Conservation (phyloP, 37 sponge, comb jelly and placozoan species). For the Oopsacas minuta region DNA sequence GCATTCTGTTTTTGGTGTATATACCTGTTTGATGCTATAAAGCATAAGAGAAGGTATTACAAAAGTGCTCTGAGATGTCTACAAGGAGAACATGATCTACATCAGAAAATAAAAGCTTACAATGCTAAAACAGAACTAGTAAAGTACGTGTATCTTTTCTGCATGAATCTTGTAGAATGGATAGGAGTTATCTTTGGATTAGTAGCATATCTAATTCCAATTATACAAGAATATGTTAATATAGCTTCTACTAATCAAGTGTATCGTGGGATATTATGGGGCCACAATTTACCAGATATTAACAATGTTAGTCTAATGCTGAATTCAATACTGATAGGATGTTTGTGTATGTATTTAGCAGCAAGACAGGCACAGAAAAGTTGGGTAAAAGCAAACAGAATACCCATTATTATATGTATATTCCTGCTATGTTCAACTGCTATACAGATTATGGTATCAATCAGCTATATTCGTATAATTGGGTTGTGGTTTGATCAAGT, state of each 20-base stretch:
- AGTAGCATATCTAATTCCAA: neutral
- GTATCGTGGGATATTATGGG: neutral
- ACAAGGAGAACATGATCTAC: neutral
- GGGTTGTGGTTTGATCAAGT: neutral
- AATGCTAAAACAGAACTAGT: neutral
- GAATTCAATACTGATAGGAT: neutral
- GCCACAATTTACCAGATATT: neutral
- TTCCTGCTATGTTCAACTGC: neutral
- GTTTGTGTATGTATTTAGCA: neutral
- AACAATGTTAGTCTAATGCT: neutral
- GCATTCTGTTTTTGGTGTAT: neutral
- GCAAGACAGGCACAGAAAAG: neutral
- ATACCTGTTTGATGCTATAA: neutral
- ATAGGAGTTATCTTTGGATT: neutral
- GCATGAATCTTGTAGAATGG: neutral
- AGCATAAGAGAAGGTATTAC: neutral
- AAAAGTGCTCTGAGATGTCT: neutral
- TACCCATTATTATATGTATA: neutral
- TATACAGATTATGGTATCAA: neutral
- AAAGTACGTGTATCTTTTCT: neutral
- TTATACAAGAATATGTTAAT: neutral
- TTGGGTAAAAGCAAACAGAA: neutral
- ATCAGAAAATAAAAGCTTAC: neutral
- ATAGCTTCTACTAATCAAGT: neutral
- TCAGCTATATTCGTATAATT: neutral